Percentiles rank a stretch among this genome's conserved stretches.
phyloP scores from a whole-genome alignment of 2,888 invertebrate species.

The Phyllotreta cruciferae region DNA sequence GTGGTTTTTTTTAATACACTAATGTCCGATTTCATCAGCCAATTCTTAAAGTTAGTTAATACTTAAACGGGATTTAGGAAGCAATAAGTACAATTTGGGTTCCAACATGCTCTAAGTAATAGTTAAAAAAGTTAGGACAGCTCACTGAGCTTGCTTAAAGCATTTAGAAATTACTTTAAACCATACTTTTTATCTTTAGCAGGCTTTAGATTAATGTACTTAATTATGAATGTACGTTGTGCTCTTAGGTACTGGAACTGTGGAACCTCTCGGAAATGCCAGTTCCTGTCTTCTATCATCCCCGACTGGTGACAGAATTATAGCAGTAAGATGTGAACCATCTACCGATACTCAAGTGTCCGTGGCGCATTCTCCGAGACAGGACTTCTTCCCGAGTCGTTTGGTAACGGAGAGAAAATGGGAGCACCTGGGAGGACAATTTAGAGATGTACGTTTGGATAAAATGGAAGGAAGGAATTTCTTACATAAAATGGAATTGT shows the following conservation, averaged over 20 bases:
- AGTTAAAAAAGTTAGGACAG: too few species aligned
- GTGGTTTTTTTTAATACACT: conserved; percentile 1
- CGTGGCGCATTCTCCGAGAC: conserved; percentile 86
- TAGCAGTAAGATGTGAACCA: conserved; percentile 90
- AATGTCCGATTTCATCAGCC: background rate
- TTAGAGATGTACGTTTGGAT: conserved; percentile 88
- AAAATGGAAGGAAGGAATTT: conserved; percentile 97
- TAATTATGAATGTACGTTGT: too few species aligned
- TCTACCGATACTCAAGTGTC: conserved; percentile 88
- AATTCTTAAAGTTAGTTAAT: too few species aligned
- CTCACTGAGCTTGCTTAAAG: too few species aligned
- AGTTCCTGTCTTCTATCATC: conserved; percentile 91
- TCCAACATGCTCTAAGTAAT: too few species aligned
- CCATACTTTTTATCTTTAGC: too few species aligned
- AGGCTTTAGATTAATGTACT: too few species aligned
- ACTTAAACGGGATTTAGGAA: too few species aligned
- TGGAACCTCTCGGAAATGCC: conserved; percentile 92
- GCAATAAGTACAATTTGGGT: too few species aligned
- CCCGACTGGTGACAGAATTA: conserved; percentile 84
- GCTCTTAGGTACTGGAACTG: conserved; percentile 68
- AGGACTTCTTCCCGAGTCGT: conserved; percentile 87
- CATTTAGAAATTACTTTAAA: too few species aligned
- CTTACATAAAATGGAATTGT: conserved; percentile 92
- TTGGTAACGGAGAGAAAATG: conserved; percentile 90
- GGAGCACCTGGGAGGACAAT: conserved; percentile 93